These are phyloP conservation scores for Anarrhichthys ocellatus DNA, from an alignment of 2,113 vertebrate species.

Conservation along the genomic window DNA sequence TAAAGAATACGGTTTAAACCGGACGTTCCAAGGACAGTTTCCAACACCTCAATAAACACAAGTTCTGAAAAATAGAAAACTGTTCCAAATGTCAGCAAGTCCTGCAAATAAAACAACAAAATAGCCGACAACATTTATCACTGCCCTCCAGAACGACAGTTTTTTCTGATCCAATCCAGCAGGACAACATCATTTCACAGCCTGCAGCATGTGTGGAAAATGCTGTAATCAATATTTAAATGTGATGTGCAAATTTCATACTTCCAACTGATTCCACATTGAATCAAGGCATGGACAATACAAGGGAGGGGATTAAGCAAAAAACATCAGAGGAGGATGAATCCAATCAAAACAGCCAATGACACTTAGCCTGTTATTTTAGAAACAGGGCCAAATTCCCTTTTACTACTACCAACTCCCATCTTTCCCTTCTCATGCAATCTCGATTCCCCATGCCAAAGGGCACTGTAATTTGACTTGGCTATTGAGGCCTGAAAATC, in stretches of 20 bases:
- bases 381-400: no score
- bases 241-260: slow-evolving; percentile 65
- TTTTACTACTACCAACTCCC: slow-evolving; percentile 10
- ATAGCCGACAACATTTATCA: no score
- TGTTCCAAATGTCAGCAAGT: no score
- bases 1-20: no score
- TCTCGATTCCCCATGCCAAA: slow-evolving; percentile 13
- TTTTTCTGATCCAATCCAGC: no score
- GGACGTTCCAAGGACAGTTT: no score
- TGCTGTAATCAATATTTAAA: slow-evolving; percentile 62
- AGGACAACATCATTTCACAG: no score
- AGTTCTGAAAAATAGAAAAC: no score
- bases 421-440: slow-evolving; percentile 7
- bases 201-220: slow-evolving; percentile 13
- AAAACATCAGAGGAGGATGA: slow-evolving; percentile 45
- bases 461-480: slow-evolving; percentile 56
- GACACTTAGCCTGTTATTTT: slow-evolving; percentile 15
- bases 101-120: no score
- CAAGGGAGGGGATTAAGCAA: slow-evolving; percentile 9
- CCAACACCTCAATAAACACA: no score
- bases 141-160: no score
- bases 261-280: slow-evolving; percentile 50
- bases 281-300: slow-evolving; percentile 43
- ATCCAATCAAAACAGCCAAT: slow-evolving; percentile 50
- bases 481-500: slow-evolving; percentile 10